phyloP scores from a whole-genome alignment of 1,140 invertebrate species.

The Caenorhabditis tropicalis region DNA sequence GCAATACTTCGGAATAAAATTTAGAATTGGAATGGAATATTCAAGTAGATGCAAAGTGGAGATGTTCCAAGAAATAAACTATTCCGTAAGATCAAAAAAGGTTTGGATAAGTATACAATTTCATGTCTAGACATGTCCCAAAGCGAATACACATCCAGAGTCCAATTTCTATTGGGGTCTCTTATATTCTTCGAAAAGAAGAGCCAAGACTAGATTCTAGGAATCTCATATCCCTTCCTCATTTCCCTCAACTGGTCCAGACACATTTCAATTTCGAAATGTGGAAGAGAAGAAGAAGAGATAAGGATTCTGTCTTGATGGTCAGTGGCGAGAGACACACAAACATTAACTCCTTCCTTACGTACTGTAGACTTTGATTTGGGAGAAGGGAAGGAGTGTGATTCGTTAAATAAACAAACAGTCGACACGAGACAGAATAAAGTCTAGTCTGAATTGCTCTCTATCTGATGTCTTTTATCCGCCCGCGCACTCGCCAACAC shows the following conservation, averaged over 20 bases:
- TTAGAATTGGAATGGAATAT: neutral
- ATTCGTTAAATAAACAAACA: neutral
- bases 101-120: no score
- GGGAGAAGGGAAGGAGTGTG: neutral
- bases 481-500: neutral
- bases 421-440: neutral
- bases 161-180: neutral
- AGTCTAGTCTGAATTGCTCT: neutral
- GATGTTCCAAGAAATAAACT: no score
- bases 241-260: neutral
- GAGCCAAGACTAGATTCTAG: neutral
- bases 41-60: neutral
- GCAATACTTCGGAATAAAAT: neutral
- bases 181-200: neutral
- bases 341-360: neutral
- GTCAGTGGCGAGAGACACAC: neutral
- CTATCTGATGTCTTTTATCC: neutral
- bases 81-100: no score
- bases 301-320: neutral
- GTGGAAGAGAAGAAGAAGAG: no score
- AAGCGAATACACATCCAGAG: no score
- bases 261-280: neutral
- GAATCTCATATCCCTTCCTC: neutral
- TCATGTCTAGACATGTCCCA: no score
- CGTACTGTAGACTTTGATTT: conserved; percentile 22